Percentiles rank a stretch among this genome's conserved stretches.
phyloP scores from a whole-genome alignment of 2,113 vertebrate genomes.

The Otocyon megalotis region DNA sequence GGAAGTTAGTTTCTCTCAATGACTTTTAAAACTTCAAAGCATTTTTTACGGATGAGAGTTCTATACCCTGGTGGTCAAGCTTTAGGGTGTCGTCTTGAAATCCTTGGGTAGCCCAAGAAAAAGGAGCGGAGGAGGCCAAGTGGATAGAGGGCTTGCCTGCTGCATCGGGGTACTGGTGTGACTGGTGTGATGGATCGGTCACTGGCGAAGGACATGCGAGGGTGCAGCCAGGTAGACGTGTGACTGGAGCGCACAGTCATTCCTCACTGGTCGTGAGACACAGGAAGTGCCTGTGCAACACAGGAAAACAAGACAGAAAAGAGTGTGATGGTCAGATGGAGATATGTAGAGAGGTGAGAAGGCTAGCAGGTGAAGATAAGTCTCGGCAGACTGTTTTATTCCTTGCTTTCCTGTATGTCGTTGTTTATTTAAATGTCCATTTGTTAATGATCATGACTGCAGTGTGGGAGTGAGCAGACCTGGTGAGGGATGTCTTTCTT shows the following conservation, averaged over 20 bases:
- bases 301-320: neutral
- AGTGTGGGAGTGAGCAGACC: neutral
- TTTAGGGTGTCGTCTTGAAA: neutral
- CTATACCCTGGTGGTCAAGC: neutral
- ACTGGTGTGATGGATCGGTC: neutral
- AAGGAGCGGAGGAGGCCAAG: too few species aligned
- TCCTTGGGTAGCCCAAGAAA: neutral
- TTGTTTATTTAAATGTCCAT: neutral
- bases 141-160: rapidly evolving
- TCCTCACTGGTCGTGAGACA: rapidly evolving
- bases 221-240: rapidly evolving
- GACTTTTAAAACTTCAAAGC: neutral
- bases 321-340: rapidly evolving
- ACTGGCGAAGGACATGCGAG: rapidly evolving
- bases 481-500: neutral
- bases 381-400: too few species aligned
- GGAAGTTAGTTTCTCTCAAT: slow-evolving; percentile 10
- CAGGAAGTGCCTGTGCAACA: too few species aligned
- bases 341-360: neutral
- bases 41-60: neutral
- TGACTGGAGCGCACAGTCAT: neutral
- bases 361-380: too few species aligned
- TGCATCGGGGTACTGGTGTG: rapidly evolving
- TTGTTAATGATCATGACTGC: neutral
- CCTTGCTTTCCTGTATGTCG: neutral